phyloP scores from a whole-genome alignment of 1,140 invertebrate species.

The Zaprionus africanus region DNA sequence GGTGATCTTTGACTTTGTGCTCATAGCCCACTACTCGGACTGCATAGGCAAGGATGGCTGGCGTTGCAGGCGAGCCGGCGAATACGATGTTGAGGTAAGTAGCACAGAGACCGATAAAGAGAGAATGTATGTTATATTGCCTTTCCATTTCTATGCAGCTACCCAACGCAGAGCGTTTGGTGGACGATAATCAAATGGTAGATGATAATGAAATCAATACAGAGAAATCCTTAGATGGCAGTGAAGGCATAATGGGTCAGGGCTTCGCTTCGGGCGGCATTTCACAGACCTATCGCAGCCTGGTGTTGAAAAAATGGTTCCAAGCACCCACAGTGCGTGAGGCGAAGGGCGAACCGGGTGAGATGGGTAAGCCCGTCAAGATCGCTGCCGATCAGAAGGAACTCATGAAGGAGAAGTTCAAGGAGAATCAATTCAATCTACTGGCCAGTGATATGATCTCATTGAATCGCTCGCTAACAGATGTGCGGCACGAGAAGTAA shows the following conservation, averaged over 20 bases:
- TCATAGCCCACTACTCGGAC: slow-evolving; percentile 97
- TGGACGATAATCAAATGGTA: slow-evolving; percentile 79
- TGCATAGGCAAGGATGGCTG: slow-evolving; percentile 90
- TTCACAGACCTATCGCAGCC: slow-evolving; percentile 81
- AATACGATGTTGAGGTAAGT: slow-evolving; percentile 85
- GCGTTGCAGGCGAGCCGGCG: slow-evolving; percentile 86
- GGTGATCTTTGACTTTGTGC: slow-evolving; percentile 95
- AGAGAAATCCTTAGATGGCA: slow-evolving; percentile 77
- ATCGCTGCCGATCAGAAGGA: slow-evolving; percentile 93
- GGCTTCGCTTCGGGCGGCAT: slow-evolving; percentile 76
- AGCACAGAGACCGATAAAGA: neutral
- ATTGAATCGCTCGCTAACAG: slow-evolving; percentile 96
- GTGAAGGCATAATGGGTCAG: slow-evolving; percentile 62
- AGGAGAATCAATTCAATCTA: slow-evolving; percentile 99
- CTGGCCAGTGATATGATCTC: slow-evolving; percentile 99
- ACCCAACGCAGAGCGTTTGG: slow-evolving; percentile 72
- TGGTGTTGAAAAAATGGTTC: slow-evolving; percentile 88
- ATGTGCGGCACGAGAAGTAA: slow-evolving; percentile 96
- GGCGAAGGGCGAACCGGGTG: slow-evolving; percentile 90
- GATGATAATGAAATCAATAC: slow-evolving; percentile 84
- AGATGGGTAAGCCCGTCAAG: slow-evolving; percentile 94
- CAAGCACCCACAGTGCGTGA: slow-evolving; percentile 89
- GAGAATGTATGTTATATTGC: too few relatives aligned
- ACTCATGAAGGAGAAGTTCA: slow-evolving; percentile 97
- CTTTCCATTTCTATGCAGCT: slow-evolving; percentile 41